Evolutionary conservation across 2,888 invertebrate genomes (phyloP), one percentile per base, ranked within the genome.

Genomic region (Oscheius onirici): DNA sequence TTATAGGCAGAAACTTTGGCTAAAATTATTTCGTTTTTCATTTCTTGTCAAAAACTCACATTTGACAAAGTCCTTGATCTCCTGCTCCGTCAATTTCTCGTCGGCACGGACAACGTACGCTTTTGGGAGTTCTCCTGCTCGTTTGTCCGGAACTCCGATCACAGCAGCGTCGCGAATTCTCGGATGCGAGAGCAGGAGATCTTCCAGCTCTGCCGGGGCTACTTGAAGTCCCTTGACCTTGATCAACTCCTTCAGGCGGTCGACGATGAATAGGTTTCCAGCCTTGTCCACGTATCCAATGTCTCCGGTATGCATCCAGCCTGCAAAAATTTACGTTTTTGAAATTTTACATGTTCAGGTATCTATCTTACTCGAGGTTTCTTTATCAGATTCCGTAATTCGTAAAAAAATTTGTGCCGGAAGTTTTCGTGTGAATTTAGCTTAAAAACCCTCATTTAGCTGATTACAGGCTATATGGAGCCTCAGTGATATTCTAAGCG

Each of bases 181-280:
- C 0, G 91, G 90, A 89, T 93, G 92, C 44, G 91, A 91, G 65
- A 94, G 89, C 46, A 95, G 88, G 60, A 95, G 84, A 17, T 92
- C 92, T 88, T 95, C 95, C 46, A 95, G 88, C 89, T 95, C 95
- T 0, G 94, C 94, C 2, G 95, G 95, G 0, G 94, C 92, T 61
- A 84, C 84, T 77, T 85, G 85, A 3, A 82, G 72, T 51, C 85
- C 86, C 54, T 83, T 84, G 15, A 85, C 85, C 72, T 86, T 87
- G 71, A 86, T 86, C n/a, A 86, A 72, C 67, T 86, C 86, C 55
- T 86, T 86, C 17, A 83, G 54, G 24, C 86, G 70, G 70, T 86
- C 85, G 8, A 86, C 86, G 54, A 86, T 78, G 72, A 77, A 84
- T 11, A 82, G 70, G 41, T 76, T 74, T 17, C 83, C 85, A 10